These are phyloP conservation scores for Branchipolynoe longqiensis DNA, from an alignment of 2,888 invertebrate genomes.

Conservation along the genomic window DNA sequence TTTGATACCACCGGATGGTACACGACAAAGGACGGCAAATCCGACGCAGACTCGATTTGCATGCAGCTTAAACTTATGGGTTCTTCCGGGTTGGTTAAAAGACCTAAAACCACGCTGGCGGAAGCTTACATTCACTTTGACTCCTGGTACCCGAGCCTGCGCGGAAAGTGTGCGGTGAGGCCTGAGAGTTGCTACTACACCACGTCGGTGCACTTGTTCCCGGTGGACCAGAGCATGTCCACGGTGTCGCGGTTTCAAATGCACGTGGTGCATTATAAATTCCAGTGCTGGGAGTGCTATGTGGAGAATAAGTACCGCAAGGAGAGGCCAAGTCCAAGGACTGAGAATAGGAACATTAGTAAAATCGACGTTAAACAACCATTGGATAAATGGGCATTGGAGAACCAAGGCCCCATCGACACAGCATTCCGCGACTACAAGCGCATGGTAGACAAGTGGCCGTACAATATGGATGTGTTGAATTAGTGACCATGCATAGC, in stretches of 20 bases:
- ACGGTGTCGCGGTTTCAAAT: not conserved
- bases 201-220: not conserved
- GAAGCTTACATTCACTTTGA: conserved; percentile 3
- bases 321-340: not conserved
- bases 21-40: not conserved
- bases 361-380: not conserved
- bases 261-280: not conserved
- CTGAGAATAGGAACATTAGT: not conserved
- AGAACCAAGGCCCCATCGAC: not conserved
- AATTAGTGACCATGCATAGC: not conserved
- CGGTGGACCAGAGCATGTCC: not conserved
- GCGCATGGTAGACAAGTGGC: not conserved
- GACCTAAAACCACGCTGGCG: not conserved
- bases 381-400: not conserved
- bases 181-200: not conserved
- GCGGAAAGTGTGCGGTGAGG: not conserved
- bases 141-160: not conserved
- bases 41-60: not conserved
- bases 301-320: not conserved
- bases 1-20: not conserved
- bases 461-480: not conserved
- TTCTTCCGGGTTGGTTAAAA: not conserved
- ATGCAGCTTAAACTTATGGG: not conserved
- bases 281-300: conserved; percentile 13
- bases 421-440: not conserved